Percentiles rank a stretch among this genome's conserved stretches.
phyloP scores from a whole-genome alignment of 2,797 vertebrate species.

The Ctenochaetus hawaiiensis region DNA sequence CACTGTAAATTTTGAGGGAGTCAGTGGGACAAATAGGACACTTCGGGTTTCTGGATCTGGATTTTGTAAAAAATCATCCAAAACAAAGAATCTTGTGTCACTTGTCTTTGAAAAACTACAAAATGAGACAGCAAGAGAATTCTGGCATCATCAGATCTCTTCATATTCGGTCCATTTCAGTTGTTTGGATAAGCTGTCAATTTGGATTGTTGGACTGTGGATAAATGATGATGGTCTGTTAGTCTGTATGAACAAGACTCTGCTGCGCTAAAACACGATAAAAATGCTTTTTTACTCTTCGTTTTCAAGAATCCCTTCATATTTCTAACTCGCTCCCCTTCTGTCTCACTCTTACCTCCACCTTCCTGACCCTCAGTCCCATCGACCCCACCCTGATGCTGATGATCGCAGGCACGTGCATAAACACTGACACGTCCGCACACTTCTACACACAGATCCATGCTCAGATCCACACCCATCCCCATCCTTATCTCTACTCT shows the following conservation, averaged over 20 bases:
- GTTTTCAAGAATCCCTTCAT: conserved; percentile 32
- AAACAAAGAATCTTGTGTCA: not conserved
- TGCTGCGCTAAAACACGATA: conserved; percentile 13
- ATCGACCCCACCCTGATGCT: conserved; percentile 53
- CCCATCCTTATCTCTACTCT: conserved; percentile 80
- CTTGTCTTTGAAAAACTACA: conserved; percentile 16
- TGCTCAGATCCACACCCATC: conserved; percentile 72
- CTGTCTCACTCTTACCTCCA: conserved; percentile 49
- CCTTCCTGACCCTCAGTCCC: conserved; percentile 58
- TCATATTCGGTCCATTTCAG: conserved; percentile 8
- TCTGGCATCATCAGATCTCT: conserved; percentile 19
- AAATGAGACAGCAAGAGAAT: not conserved
- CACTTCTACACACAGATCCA: conserved; percentile 19
- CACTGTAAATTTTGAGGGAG: conserved; percentile 21
- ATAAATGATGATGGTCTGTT: conserved; percentile 24
- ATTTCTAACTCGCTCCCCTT: conserved; percentile 30
- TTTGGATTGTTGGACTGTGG: conserved; percentile 37
- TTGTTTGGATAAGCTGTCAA: conserved; percentile 37
- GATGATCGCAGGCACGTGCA: conserved; percentile 35
- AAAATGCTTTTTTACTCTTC: conserved; percentile 21
- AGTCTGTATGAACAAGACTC: conserved; percentile 36
- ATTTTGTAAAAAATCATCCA: not conserved
- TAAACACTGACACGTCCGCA: conserved; percentile 26
- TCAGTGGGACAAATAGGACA: not conserved
- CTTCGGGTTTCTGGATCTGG: conserved; percentile 3